Conservation (phyloP, 2,888 invertebrate species). For the Tenthredo mesomela region DNA sequence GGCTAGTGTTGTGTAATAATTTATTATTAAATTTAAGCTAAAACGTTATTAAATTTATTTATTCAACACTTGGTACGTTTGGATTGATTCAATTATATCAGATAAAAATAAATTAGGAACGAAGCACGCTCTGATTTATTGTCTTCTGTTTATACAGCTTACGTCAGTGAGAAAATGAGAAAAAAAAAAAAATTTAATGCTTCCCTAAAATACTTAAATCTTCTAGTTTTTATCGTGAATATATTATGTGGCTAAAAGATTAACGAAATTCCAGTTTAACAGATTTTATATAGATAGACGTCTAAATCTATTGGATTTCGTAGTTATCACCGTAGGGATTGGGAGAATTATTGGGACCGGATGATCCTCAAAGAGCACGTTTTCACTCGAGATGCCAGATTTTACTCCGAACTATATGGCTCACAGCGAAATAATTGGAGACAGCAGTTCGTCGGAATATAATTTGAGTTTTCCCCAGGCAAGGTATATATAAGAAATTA, state of each 20-base stretch:
- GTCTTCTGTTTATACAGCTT: not conserved
- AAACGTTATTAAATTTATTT: not conserved
- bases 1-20: not conserved
- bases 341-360: not conserved
- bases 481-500: not conserved
- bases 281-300: not conserved
- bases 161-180: not conserved
- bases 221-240: not conserved
- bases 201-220: not conserved
- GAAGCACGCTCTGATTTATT: not conserved
- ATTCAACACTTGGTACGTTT: not conserved
- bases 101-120: not conserved
- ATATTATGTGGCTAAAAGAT: not conserved
- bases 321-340: not conserved
- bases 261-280: not conserved
- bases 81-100: not conserved
- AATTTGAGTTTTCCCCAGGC: not conserved
- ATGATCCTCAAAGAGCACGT: not conserved
- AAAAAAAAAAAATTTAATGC: not conserved
- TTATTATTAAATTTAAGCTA: not conserved
- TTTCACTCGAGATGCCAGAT: slow-evolving; percentile 29
- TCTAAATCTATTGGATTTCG: not conserved
- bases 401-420: slow-evolving; percentile 16
- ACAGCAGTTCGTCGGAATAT: slow-evolving; percentile 33
- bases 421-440: slow-evolving; percentile 29